Evolutionary conservation across 2,113 vertebrate species (phyloP), one percentile per base, ranked within the genome.

Genomic region (Chaenogobius annularis): DNA sequence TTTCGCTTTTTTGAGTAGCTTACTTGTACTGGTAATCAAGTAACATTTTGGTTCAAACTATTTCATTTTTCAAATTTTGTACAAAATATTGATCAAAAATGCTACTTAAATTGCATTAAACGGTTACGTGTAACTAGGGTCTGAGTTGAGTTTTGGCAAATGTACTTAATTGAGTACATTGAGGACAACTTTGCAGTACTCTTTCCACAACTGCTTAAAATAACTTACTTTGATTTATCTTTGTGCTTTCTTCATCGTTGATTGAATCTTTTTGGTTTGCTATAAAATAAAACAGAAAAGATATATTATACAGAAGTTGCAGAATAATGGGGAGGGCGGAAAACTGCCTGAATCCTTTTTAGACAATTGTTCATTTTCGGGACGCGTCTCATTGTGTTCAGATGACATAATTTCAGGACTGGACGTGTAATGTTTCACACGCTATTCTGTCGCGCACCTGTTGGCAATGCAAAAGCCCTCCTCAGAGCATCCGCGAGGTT

Each of bases 181-280:
- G 1, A 2, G 1, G 26, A 4, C 26, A 1, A 31, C 26, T 2
- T 31, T 2, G 26, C 26, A 2, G 26, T 31, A 31, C 26, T 31
- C 26, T 31, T 31, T 31, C 26, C 26, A 31, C 26, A 1, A n/a
- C 10, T 43, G 44, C 9, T 40, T 23, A 44, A 7, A 68, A 23
- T 13, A 19, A 23, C 72, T 72, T 54, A 88, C 88, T 62, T 65
- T 68, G 43, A n/a, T 74, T 72, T 8, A 72, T 59, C 26, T 22
- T 3, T 5, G 6, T 48, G 68, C 1, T 62, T 50, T 78, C 31
- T 12, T 74, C 55, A 3, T 71, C 68, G 1, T 52, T 68, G 31
- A 37, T 23, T 6, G 19, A 48, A 0, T 69, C 13, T 35, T 3
- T 63, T 64, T 69, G 43, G 1, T 13, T 12, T 2, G 47, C 83